Evolutionary conservation across 92 coral and sea anemone genomes (phyloP).

Genomic region (Siderastrea siderea): DNA sequence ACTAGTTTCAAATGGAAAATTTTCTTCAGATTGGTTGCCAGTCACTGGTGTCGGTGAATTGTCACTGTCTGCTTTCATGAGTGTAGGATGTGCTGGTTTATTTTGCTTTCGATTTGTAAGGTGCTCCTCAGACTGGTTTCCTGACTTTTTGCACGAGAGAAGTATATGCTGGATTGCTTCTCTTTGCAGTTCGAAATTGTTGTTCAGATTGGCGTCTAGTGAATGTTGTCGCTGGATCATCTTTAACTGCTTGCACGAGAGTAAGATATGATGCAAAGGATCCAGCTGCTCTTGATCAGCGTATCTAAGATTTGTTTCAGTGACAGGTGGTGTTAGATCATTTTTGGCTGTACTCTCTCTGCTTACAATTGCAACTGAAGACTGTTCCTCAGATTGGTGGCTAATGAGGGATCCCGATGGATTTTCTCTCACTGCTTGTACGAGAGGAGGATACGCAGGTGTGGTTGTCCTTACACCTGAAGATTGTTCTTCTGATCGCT

Average conservation of each 20-base stretch:
- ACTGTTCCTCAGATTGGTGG: not conserved
- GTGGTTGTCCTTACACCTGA: not conserved
- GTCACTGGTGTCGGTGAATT: not conserved
- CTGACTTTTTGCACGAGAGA: not conserved
- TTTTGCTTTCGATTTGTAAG: not conserved
- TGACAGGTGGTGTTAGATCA: not conserved
- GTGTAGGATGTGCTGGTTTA: constrained; percentile 26
- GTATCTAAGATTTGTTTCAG: not conserved
- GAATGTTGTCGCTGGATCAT: not conserved
- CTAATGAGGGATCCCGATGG: not conserved
- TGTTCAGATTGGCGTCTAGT: not conserved
- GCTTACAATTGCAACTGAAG: not conserved
- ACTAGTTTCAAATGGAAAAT: not conserved
- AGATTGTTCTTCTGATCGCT: not conserved
- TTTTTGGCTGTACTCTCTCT: not conserved
- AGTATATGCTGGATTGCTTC: constrained; percentile 23
- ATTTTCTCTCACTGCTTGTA: not conserved
- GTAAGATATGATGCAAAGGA: not conserved
- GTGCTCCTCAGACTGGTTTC: not conserved
- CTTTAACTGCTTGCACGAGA: not conserved
- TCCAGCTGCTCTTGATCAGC: not conserved
- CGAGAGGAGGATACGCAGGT: constrained; percentile 3
- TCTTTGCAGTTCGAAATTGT: not conserved
- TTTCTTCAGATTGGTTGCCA: not conserved
- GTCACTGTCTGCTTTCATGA: constrained; percentile 14